A percentile compares a stretch with the other conserved stretches of the same genome.
phyloP scores from a whole-genome alignment of 2,113 vertebrate genomes.

The Thinocorus orbignyianus region DNA sequence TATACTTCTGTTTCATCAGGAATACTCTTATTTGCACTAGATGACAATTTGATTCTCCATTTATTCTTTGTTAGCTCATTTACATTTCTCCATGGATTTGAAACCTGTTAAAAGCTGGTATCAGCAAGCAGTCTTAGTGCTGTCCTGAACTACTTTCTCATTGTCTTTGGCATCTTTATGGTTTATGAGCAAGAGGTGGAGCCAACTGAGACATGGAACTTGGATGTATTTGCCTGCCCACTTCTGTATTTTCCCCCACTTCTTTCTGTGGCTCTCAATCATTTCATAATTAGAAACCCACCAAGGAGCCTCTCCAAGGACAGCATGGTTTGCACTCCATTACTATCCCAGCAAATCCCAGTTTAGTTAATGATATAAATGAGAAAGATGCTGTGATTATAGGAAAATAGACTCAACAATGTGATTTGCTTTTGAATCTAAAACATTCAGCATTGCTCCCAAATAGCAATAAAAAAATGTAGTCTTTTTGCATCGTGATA shows the following conservation, averaged over 20 bases:
- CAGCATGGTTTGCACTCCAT: not conserved
- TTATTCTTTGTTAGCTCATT: not conserved
- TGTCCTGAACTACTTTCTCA: not conserved
- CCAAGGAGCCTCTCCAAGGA: not conserved
- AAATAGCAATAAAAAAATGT: not conserved
- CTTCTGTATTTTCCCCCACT: not conserved
- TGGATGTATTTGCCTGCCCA: not conserved
- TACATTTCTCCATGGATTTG: not conserved
- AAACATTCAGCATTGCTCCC: not conserved
- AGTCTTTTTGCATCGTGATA: not conserved
- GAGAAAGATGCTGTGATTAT: not conserved
- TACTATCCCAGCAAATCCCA: not conserved
- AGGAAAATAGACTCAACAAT: not conserved
- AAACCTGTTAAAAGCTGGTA: not conserved
- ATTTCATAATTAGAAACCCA: not conserved
- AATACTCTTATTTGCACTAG: not conserved
- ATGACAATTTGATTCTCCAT: not conserved
- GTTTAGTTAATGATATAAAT: not conserved
- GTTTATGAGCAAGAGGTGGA: not conserved
- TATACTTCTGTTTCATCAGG: not conserved
- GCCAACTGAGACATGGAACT: not conserved
- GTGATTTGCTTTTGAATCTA: not conserved
- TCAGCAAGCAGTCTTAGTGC: not conserved
- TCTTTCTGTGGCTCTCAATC: not conserved
- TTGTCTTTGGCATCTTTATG: not conserved